A percentile compares a stretch with the other conserved stretches of the same genome.
Evolutionary conservation across 2,888 invertebrate genomes (phyloP).

Genomic region (Marronus borbonicus): DNA sequence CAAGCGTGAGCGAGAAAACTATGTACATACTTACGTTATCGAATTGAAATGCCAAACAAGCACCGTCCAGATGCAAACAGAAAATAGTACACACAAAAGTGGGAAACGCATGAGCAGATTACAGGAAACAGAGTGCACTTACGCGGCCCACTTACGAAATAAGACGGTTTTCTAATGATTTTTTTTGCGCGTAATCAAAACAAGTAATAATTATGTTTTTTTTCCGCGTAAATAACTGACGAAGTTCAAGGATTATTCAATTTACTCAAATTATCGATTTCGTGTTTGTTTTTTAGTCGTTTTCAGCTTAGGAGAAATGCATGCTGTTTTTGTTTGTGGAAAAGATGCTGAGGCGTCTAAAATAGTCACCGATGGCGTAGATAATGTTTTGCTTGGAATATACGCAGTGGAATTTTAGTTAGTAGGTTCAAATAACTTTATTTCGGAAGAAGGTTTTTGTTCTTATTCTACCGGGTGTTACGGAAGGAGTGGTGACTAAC

Average conservation of each 20-base stretch:
- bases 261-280: too few relatives aligned
- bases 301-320: too few relatives aligned
- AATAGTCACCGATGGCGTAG: too few relatives aligned
- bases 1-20: not conserved
- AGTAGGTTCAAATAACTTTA: too few relatives aligned
- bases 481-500: too few relatives aligned
- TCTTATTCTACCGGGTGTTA: too few relatives aligned
- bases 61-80: conserved; percentile 9
- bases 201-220: not conserved
- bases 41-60: not conserved
- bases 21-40: conserved; percentile 21
- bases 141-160: conserved; percentile 25
- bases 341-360: too few relatives aligned
- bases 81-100: not conserved
- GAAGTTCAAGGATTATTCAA: conserved; percentile 38
- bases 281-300: too few relatives aligned
- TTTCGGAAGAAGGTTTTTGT: too few relatives aligned
- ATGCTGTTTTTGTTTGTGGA: too few relatives aligned
- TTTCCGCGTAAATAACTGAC: conserved; percentile 19
- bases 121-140: not conserved
- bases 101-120: not conserved
- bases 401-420: too few relatives aligned
- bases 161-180: not conserved
- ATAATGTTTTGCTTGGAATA: too few relatives aligned
- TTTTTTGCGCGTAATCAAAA: conserved; percentile 22